Conservation (phyloP, 2,888 invertebrate genomes). For the Laspeyria flexula region DNA sequence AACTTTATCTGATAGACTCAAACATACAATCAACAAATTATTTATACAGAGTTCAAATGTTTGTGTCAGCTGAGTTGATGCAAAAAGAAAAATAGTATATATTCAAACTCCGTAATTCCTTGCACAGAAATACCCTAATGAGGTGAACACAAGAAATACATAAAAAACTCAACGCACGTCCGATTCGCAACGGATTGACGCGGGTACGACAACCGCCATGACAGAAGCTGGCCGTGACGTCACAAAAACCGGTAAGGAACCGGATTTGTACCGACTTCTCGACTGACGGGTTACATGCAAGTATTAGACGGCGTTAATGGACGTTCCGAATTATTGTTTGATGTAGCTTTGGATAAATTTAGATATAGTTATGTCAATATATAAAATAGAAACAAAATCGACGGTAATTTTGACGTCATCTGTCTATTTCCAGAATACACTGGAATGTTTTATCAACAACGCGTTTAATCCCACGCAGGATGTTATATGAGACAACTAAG, state of each 20-base stretch:
- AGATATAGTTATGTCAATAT: no score
- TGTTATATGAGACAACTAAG: no score
- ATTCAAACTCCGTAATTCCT: conserved; percentile 4
- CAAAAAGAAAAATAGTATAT: conserved; percentile 1
- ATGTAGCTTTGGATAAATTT: not conserved
- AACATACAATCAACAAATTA: no score
- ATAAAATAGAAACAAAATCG: no score
- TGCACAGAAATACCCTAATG: conserved; percentile 16
- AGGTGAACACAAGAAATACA: conserved; percentile 37
- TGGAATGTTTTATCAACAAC: no score
- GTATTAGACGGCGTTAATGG: conserved; percentile 28
- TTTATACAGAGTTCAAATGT: not conserved
- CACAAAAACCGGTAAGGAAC: conserved; percentile 42
- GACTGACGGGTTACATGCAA: conserved; percentile 36
- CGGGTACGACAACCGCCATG: conserved; percentile 35
- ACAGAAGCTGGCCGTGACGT: conserved; percentile 35
- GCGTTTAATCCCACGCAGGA: no score
- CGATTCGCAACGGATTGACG: conserved; percentile 34
- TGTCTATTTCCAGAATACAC: no score
- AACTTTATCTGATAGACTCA: no score
- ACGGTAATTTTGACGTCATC: no score
- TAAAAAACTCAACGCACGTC: conserved; percentile 40
- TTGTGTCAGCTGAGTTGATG: not conserved
- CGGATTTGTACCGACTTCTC: conserved; percentile 38
- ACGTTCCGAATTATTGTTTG: not conserved